Conservation (phyloP, 2,888 invertebrate genomes). For the Steinernema carpocapsae region DNA sequence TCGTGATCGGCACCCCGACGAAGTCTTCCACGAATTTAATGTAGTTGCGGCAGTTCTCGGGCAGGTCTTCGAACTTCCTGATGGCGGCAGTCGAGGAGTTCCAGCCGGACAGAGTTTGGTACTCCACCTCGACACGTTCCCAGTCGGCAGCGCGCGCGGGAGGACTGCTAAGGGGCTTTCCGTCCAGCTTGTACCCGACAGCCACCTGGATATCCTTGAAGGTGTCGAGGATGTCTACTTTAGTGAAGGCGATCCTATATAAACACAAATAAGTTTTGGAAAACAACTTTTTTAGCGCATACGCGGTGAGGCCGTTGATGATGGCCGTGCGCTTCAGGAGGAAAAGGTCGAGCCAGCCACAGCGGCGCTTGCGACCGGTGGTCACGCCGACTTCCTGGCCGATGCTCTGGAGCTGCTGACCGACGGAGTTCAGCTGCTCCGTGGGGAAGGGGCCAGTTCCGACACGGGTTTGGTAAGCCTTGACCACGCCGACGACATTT, state of each 20-base stretch:
- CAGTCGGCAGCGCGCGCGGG: constrained; percentile 66
- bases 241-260: constrained; percentile 82
- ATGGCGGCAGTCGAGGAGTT: constrained; percentile 45
- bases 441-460: constrained; percentile 98
- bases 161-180: constrained; percentile 52
- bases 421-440: constrained; percentile 75
- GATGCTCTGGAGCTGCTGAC: constrained; percentile 60
- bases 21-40: constrained; percentile 64
- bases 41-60: constrained; percentile 59
- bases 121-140: constrained; percentile 61
- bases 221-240: constrained; percentile 91
- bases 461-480: constrained; percentile 96
- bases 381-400: constrained; percentile 73
- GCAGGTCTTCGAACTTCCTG: constrained; percentile 61
- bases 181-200: constrained; percentile 65
- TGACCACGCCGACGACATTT: constrained; percentile 91
- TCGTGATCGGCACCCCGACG: constrained; percentile 71
- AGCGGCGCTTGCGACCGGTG: constrained; percentile 88
- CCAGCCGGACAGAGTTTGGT: constrained; percentile 65
- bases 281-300: constrained; percentile 29
- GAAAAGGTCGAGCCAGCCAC: constrained; percentile 95
- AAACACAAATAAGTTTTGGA: not conserved
- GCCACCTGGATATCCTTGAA: constrained; percentile 77
- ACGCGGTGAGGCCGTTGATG: constrained; percentile 90
- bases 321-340: constrained; percentile 87